Evolutionary conservation across 2,888 invertebrate species (phyloP).

Genomic region (Rotaria socialis): DNA sequence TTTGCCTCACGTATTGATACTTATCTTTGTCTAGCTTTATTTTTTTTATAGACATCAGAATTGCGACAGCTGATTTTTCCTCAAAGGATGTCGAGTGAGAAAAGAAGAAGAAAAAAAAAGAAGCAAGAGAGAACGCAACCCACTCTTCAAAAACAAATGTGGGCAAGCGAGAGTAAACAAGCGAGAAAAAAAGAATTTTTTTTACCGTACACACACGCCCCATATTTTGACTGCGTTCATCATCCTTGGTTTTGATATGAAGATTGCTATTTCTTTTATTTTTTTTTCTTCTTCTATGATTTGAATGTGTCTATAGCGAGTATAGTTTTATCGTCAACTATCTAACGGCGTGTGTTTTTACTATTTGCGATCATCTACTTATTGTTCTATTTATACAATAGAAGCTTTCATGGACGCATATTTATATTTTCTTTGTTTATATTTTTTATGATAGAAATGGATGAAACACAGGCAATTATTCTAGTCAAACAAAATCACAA

Average conservation of each 20-base stretch:
- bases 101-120: neutral
- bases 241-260: neutral
- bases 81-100: neutral
- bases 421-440: neutral
- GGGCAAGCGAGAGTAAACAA: neutral
- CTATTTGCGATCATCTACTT: neutral
- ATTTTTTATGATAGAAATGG: neutral
- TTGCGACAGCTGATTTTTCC: neutral
- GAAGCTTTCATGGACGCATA: neutral
- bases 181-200: neutral
- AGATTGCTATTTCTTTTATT: neutral
- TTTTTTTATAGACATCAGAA: neutral
- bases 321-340: neutral
- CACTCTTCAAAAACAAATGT: constrained; percentile 1
- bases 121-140: neutral
- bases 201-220: neutral
- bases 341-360: neutral
- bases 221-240: neutral
- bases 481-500: neutral
- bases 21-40: too few relatives aligned
- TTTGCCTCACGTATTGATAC: too few relatives aligned
- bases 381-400: neutral
- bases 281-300: neutral
- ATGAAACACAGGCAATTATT: neutral
- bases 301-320: neutral